These are phyloP conservation scores for Myiothlypis chrysogaster DNA, from an alignment of 2,797 vertebrate genomes.

Conservation along the genomic window DNA sequence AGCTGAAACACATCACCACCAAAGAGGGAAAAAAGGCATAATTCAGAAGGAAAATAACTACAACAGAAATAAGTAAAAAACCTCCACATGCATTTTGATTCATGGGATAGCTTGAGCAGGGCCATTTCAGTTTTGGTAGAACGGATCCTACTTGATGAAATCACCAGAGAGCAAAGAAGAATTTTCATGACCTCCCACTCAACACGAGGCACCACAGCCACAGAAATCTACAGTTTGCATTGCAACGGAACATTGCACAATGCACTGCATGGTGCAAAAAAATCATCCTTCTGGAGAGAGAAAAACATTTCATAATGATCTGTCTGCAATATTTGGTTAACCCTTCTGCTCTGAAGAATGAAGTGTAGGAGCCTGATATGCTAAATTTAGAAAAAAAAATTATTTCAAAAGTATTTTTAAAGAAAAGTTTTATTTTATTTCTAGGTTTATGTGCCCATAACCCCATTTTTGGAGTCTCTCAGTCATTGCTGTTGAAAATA, in stretches of 20 bases:
- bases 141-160: background rate
- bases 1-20: background rate
- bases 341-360: background rate
- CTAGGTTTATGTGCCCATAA: background rate
- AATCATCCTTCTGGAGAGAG: background rate
- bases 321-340: background rate
- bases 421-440: slow-evolving; percentile 1
- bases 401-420: background rate
- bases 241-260: background rate
- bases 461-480: slow-evolving; percentile 18
- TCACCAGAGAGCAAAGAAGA: background rate
- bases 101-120: background rate
- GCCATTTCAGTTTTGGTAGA: background rate
- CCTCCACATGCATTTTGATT: background rate
- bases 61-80: background rate
- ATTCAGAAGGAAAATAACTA: background rate
- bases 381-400: background rate
- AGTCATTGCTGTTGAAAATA: slow-evolving; percentile 35
- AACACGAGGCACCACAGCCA: background rate
- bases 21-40: background rate
- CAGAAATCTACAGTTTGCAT: background rate
- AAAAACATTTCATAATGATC: background rate
- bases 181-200: background rate
- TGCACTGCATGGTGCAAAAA: background rate
- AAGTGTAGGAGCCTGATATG: background rate